These are phyloP conservation scores for Oncorhynchus nerka DNA, from an alignment of 2,113 vertebrate species.

Conservation along the genomic window DNA sequence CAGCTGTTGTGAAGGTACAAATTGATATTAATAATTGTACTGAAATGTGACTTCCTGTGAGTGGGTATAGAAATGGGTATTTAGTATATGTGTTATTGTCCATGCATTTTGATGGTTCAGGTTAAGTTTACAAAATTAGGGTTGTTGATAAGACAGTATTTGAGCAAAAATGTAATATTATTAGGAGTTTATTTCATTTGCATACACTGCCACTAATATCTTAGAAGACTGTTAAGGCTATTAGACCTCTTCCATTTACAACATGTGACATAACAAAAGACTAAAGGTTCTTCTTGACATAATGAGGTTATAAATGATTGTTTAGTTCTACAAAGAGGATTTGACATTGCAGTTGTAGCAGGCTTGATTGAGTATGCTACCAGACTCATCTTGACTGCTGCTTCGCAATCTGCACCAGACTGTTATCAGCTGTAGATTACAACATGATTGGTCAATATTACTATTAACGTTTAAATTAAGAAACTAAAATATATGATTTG, in stretches of 20 bases:
- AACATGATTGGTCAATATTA: conserved; percentile 49
- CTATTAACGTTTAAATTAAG: conserved; percentile 16
- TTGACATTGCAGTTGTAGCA: conserved; percentile 66
- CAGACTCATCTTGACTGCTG: conserved; percentile 69
- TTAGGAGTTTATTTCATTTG: conserved; percentile 85
- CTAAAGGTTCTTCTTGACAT: conserved; percentile 16
- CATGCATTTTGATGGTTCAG: conserved; percentile 70
- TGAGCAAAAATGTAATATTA: conserved; percentile 85
- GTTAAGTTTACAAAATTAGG: conserved; percentile 89
- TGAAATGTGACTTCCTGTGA: conserved; percentile 66
- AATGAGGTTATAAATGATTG: not conserved
- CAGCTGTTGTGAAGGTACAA: conserved; percentile 77
- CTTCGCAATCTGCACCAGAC: conserved; percentile 72
- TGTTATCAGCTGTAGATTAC: conserved; percentile 70
- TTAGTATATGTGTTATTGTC: conserved; percentile 59
- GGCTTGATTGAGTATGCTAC: conserved; percentile 57
- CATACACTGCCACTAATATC: conserved; percentile 96
- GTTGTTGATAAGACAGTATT: conserved; percentile 92
- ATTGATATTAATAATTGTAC: conserved; percentile 69
- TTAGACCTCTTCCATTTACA: conserved; percentile 74
- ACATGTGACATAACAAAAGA: conserved; percentile 57
- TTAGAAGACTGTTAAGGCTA: conserved; percentile 83
- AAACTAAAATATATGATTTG: conserved; percentile 42
- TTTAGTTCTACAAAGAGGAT: conserved; percentile 2
- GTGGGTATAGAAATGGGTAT: conserved; percentile 53